Evolutionary conservation across 2,888 invertebrate genomes (phyloP).

Genomic region (Diploptera punctata): DNA sequence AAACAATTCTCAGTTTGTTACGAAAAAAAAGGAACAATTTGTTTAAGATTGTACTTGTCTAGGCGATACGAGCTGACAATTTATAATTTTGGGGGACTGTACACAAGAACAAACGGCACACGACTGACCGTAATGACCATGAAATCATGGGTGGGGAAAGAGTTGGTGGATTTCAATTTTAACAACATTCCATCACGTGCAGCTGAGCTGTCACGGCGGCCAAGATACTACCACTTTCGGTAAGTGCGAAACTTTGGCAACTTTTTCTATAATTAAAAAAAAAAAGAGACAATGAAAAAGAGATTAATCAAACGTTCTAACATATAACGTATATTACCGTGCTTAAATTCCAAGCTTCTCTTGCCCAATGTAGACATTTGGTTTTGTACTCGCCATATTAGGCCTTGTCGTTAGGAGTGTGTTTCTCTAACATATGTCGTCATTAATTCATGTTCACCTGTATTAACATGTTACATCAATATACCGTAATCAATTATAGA

Average conservation of each 20-base stretch:
- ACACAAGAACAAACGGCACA: neutral
- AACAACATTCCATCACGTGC: conserved; percentile 4
- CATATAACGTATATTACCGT: neutral
- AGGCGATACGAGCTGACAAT: no score
- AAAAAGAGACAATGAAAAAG: neutral
- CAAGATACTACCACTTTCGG: neutral
- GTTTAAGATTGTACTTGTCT: no score
- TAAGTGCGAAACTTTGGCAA: neutral
- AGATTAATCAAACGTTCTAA: neutral
- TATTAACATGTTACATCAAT: no score
- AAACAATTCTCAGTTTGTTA: no score
- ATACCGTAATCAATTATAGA: no score
- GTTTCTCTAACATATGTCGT: no score
- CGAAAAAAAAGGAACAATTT: no score
- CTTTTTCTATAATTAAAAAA: neutral
- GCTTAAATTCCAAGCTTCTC: neutral
- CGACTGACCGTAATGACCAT: neutral
- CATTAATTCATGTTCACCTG: no score
- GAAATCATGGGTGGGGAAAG: neutral
- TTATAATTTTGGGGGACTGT: neutral
- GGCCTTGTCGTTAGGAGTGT: no score
- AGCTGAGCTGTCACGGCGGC: neutral
- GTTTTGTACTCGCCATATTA: no score
- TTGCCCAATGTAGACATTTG: no score
- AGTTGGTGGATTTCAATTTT: conserved; percentile 13